A percentile compares a stretch with the other conserved stretches of the same genome.
Conservation (phyloP, 1,140 invertebrate genomes). For the Mactra quadrangularis region DNA sequence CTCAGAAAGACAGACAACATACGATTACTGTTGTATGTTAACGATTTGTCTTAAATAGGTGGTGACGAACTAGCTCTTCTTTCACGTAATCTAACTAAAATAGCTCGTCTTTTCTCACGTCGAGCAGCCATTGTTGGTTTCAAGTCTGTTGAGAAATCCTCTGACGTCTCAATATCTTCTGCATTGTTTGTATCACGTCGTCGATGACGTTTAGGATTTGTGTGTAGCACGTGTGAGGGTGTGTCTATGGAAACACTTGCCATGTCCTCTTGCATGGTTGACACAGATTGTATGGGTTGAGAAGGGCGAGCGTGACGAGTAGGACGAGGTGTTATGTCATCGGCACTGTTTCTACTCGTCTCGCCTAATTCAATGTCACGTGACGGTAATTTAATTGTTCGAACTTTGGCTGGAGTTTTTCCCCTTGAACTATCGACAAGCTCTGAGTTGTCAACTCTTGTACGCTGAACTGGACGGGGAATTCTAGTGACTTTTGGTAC, state of each 20-base stretch:
- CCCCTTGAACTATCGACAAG: background rate
- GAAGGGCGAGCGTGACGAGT: too few relatives aligned
- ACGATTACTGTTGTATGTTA: too few relatives aligned
- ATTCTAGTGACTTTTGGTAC: background rate
- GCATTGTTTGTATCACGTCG: too few relatives aligned
- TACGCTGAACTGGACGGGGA: background rate
- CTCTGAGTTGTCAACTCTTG: background rate
- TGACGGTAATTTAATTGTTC: background rate
- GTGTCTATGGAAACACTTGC: too few relatives aligned
- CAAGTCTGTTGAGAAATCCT: background rate
- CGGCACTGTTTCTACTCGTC: background rate
- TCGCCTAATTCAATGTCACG: background rate
- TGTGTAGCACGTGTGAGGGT: too few relatives aligned
- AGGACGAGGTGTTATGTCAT: too few relatives aligned
- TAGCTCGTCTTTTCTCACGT: constrained; percentile 2
- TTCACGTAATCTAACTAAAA: constrained; percentile 10
- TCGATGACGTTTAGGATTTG: too few relatives aligned
- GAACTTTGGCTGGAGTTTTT: background rate
- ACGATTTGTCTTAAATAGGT: too few relatives aligned
- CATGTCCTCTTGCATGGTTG: too few relatives aligned
- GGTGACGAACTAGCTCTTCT: background rate
- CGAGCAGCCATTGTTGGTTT: background rate
- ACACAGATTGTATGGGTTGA: too few relatives aligned
- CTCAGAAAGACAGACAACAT: too few relatives aligned
- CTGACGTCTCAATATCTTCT: too few relatives aligned